Evolutionary conservation across 2,888 invertebrate genomes (phyloP), one percentile per base, ranked within the genome.

Genomic region (Drymonia ruficornis): DNA sequence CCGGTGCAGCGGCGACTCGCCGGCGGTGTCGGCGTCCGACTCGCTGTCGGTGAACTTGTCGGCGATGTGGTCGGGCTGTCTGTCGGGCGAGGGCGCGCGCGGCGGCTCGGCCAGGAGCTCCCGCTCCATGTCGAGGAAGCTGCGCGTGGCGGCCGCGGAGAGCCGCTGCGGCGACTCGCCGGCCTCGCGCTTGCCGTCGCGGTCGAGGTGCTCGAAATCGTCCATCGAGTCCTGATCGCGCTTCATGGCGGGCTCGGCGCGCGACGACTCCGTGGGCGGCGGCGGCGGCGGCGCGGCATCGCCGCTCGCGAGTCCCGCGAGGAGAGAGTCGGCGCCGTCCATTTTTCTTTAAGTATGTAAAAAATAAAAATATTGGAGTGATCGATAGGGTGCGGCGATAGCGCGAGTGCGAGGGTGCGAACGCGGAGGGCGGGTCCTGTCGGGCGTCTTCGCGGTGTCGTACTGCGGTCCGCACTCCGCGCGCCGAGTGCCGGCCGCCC

Each of bases 201-300:
- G 94, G 65, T 95, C 95, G 65, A 96, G 89, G 83, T 96, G 96
- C 83, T 96, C 96, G 81, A 96, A 96, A 87, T 96, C 96, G 76
- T 96, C 96, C 61, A 94, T 91, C 31, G 96, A 96, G 80, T 96
- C 96, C 76, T 94, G 93, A 66, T 96, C 96, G 60, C 95, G 93
- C 73, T 91, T 92, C 76, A 91, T 80, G 52, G 70, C 60, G 40
- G 74, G 67, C 53, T 75, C 76, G 28, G 65, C 56, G 6, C 55
- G 59, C 46, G 65, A 53, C n/a, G 63, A 59, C 7, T 69, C 72
- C n/a, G 60, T 56, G 29, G 55, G 58, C 12, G 63, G 66, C 19
- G 72, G 66, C 19, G 55, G 58, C 12, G 63, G 66, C 19, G 72
- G 66, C 19, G 72, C 65, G n/a, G 70, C 53, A 64, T 91, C 91